Percentiles rank a stretch among this genome's conserved stretches.
phyloP scores from a whole-genome alignment of 2,113 vertebrate genomes.

The Sialia sialis region DNA sequence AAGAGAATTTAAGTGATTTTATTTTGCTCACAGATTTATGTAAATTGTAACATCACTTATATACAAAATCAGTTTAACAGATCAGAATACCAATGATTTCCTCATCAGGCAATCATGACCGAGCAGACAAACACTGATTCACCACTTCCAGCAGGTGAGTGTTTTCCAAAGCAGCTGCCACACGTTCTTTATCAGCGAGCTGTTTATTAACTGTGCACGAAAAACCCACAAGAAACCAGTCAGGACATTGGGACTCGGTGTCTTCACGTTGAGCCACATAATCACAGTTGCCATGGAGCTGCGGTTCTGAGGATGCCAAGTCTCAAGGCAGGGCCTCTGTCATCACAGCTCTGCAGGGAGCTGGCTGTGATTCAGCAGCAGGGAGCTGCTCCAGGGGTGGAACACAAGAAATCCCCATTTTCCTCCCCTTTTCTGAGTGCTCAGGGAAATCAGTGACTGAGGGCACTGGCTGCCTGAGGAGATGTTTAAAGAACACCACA shows the following conservation, averaged over 20 bases:
- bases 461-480: not conserved
- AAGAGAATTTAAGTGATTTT: not conserved
- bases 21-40: not conserved
- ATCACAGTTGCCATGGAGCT: not conserved
- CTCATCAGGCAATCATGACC: slow-evolving; percentile 40
- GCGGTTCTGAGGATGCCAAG: not conserved
- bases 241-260: not conserved
- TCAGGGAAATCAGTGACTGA: not conserved
- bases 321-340: not conserved
- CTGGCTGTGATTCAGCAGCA: not conserved
- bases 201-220: slow-evolving; percentile 90
- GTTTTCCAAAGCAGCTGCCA: slow-evolving; percentile 95
- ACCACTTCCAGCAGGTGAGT: slow-evolving; percentile 94
- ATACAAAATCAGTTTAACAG: not conserved
- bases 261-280: not conserved
- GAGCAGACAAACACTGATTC: slow-evolving; percentile 90
- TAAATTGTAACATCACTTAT: not conserved
- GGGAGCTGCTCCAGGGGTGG: not conserved
- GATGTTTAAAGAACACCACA: not conserved
- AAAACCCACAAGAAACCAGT: not conserved
- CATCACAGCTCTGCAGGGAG: not conserved
- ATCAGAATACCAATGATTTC: not conserved
- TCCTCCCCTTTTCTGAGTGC: not conserved
- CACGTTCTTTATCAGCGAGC: slow-evolving; percentile 94
- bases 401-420: rapidly evolving